These are phyloP conservation scores for Drosophila rellima DNA, from an alignment of 2,888 invertebrate genomes.

Conservation along the genomic window DNA sequence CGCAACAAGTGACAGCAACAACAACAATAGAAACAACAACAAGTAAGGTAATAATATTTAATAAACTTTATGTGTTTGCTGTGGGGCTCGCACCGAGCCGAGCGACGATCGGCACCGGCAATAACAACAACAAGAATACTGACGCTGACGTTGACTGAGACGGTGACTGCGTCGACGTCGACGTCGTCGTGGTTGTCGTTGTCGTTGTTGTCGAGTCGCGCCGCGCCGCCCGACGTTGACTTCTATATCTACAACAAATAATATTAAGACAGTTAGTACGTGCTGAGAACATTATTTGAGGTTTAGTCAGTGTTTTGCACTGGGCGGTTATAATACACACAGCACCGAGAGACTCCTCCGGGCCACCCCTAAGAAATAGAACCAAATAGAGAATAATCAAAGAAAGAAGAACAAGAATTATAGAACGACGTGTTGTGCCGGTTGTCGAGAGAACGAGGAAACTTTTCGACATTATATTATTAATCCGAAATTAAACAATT, in stretches of 20 bases:
- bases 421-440: slow-evolving; percentile 33
- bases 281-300: slow-evolving; percentile 84
- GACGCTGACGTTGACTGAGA: slow-evolving; percentile 33
- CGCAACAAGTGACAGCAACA: slow-evolving; percentile 30
- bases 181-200: slow-evolving; percentile 10
- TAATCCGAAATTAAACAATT: slow-evolving; percentile 14
- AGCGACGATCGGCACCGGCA: slow-evolving; percentile 48
- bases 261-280: slow-evolving; percentile 84
- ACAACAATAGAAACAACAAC: slow-evolving; percentile 41
- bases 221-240: slow-evolving; percentile 63
- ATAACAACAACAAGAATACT: slow-evolving; percentile 24
- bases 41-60: slow-evolving; percentile 70
- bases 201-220: slow-evolving; percentile 32
- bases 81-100: slow-evolving; percentile 38
- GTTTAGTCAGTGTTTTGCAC: slow-evolving; percentile 83
- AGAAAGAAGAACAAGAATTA: neutral
- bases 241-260: slow-evolving; percentile 83
- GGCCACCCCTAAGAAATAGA: slow-evolving; percentile 11
- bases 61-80: slow-evolving; percentile 67
- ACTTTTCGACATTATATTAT: slow-evolving; percentile 23
- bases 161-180: slow-evolving; percentile 20
- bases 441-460: slow-evolving; percentile 31
- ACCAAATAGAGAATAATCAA: neutral
- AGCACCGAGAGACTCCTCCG: slow-evolving; percentile 52
- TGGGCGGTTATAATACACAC: slow-evolving; percentile 79